A percentile compares a stretch with the other conserved stretches of the same genome.
phyloP scores from a whole-genome alignment of 2,888 invertebrate genomes.

The Pelosia muscerda region DNA sequence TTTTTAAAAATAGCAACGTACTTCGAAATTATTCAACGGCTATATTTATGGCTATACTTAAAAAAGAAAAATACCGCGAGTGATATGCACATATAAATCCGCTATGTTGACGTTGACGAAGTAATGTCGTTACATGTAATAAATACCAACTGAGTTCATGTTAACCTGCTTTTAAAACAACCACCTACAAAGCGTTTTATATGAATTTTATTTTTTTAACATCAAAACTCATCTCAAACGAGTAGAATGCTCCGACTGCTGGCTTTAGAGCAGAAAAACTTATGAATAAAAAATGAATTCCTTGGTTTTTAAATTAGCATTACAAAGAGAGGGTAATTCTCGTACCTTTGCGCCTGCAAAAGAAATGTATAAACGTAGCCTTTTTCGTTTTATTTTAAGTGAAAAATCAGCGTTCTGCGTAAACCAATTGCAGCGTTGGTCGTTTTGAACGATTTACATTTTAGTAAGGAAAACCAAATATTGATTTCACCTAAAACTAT shows the following conservation, averaged over 20 bases:
- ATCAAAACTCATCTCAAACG: conserved; percentile 78
- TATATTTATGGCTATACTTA: conserved; percentile 22
- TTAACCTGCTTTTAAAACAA: conserved; percentile 44
- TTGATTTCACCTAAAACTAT: not conserved
- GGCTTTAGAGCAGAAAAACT: conserved; percentile 84
- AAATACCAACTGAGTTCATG: conserved; percentile 43
- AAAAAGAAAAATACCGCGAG: conserved; percentile 31
- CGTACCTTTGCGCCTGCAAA: conserved; percentile 81
- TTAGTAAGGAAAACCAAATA: not conserved
- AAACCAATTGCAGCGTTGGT: conserved; percentile 29
- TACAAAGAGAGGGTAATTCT: conserved; percentile 85
- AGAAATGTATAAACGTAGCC: conserved; percentile 78
- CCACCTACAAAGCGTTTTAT: conserved; percentile 60
- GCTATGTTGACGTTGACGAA: conserved; percentile 40
- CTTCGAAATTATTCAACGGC: conserved; percentile 18
- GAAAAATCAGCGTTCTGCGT: conserved; percentile 73
- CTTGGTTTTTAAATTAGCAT: conserved; percentile 87
- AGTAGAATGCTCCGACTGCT: conserved; percentile 81
- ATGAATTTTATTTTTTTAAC: conserved; percentile 68
- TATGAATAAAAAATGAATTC: conserved; percentile 87
- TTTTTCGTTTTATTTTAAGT: conserved; percentile 78
- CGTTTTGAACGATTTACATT: conserved; percentile 17
- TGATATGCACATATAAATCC: conserved; percentile 35
- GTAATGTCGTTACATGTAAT: conserved; percentile 39
- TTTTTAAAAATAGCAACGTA: conserved; percentile 3